Evolutionary conservation across 2,888 invertebrate species (phyloP), one percentile per base, ranked within the genome.

Genomic region (Microctonus aethiopoides): DNA sequence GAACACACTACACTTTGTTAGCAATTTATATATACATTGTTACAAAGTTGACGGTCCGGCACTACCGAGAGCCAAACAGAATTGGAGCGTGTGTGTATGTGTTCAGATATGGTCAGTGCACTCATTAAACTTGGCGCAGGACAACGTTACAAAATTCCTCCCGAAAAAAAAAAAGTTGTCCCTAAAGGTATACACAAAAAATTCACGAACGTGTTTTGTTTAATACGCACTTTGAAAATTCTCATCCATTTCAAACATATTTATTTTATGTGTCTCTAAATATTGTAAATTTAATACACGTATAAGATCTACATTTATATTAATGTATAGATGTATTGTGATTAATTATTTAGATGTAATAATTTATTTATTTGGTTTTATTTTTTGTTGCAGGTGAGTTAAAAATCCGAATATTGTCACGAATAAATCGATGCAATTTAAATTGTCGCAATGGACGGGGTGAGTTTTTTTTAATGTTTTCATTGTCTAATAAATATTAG

Each of bases 361-460:
- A 22, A 22, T 62, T 29, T 26, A 16, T 16, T 13, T 32, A 22
- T 34, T 64, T 51, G n/a, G 16, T 60, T 70, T 36, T 65, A 46
- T 68, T 71, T 72, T 78, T 20, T 77, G 75, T 84, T 84, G 0
- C 82, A 85, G 84, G 85, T 84, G 84, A 85, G 84, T 84, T 77
- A 4, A 82, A 81, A 77, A 72, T 78, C 74, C 81, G 79, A 70
- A 77, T 76, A 65, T 64, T 80, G 67, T 75, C 79, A 11, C 80
- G 78, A 76, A 74, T 70, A 67, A 68, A 65, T 26, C 60, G 39
- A 36, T 68, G 20, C 24, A 57, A 39, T 39, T 34, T 59, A 34
- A 56, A 65, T 68, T 67, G 36, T 32, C 62, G n/a, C 7, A 62
- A 46, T 46, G 41, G 16, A 29, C 29, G 46, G 29, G 46, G 46